phyloP scores from a whole-genome alignment of 2,113 vertebrate genomes.

The Tragelaphus strepsiceros region DNA sequence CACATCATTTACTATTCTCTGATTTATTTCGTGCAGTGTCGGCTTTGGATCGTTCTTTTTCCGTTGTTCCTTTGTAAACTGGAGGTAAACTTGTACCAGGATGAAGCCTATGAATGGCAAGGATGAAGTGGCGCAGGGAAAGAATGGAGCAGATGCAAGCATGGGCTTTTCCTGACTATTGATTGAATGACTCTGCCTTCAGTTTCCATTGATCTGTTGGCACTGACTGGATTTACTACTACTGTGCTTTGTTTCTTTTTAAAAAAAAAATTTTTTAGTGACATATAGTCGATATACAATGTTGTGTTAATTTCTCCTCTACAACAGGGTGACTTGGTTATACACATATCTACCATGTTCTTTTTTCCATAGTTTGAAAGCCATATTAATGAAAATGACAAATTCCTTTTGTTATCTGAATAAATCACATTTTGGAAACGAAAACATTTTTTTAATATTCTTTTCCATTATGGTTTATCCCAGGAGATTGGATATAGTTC shows the following conservation, averaged over 20 bases:
- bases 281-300: background rate
- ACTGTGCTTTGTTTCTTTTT: background rate
- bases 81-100: background rate
- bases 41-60: background rate
- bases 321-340: background rate
- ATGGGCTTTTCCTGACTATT: background rate
- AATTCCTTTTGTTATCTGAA: too few species aligned
- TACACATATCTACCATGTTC: background rate
- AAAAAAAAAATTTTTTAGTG: rapidly evolving
- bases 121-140: background rate
- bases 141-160: background rate
- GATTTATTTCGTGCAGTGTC: background rate
- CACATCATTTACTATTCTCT: background rate
- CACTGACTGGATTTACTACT: background rate
- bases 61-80: background rate
- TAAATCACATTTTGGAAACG: too few species aligned
- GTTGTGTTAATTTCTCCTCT: background rate
- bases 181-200: conserved; percentile 33
- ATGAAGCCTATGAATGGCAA: background rate
- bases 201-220: conserved; percentile 42
- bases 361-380: too few species aligned
- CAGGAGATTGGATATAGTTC: background rate
- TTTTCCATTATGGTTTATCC: background rate
- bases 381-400: too few species aligned
- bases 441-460: background rate